Evolutionary conservation across 1,140 invertebrate species (phyloP).

Genomic region (Heliconius congener): DNA sequence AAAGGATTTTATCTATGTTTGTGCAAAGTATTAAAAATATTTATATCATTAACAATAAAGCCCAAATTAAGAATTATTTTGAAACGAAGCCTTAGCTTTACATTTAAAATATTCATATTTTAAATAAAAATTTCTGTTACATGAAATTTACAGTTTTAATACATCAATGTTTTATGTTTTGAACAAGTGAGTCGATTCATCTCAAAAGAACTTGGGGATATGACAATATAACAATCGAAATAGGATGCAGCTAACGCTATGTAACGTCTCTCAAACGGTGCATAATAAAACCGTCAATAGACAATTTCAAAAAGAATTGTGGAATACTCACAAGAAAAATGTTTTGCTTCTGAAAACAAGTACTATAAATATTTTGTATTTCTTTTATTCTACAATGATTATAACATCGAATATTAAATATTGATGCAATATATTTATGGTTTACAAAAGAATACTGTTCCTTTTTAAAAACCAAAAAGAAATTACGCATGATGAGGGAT

Average conservation of each 20-base stretch:
- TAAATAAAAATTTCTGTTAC: neutral
- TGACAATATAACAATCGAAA: constrained; percentile 9
- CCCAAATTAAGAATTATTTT: too few relatives aligned
- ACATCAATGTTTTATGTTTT: neutral
- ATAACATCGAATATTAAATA: neutral
- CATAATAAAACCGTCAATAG: constrained; percentile 34
- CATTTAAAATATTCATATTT: neutral
- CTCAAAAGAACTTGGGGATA: constrained; percentile 28
- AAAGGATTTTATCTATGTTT: too few relatives aligned
- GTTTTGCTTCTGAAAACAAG: neutral
- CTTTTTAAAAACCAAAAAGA: too few relatives aligned
- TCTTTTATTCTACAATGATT: neutral
- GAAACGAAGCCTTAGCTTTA: too few relatives aligned
- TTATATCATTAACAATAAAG: too few relatives aligned
- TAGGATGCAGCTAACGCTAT: constrained; percentile 20
- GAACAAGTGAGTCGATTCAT: constrained; percentile 24
- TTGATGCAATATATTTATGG: neutral
- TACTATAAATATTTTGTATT: neutral
- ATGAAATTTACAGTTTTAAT: neutral
- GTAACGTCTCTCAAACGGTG: constrained; percentile 21
- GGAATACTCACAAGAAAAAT: constrained; percentile 16
- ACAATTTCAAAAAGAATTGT: constrained; percentile 25
- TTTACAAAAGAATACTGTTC: neutral
- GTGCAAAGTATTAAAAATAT: too few relatives aligned
- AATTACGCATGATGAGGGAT: too few relatives aligned